These are phyloP conservation scores for Sciaenops ocellatus DNA, from an alignment of 2,797 vertebrate species.

Conservation along the genomic window DNA sequence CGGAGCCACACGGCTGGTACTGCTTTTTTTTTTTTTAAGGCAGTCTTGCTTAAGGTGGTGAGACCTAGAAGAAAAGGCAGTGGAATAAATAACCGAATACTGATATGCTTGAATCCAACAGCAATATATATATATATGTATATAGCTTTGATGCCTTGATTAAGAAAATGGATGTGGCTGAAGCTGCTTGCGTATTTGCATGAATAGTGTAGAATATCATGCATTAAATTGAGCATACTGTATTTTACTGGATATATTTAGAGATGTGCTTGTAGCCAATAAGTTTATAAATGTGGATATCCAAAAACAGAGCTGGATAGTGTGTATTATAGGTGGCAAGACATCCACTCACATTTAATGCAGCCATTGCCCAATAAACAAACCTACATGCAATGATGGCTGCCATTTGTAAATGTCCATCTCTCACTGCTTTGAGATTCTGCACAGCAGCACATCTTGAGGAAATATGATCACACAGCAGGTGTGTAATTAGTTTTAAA, in stretches of 20 bases:
- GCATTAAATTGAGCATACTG: not conserved
- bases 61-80: conserved; percentile 25
- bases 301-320: not conserved
- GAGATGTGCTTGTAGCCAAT: not conserved
- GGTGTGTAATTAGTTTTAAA: not conserved
- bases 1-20: conserved; percentile 54
- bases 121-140: no score
- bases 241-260: not conserved
- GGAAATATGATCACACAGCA: not conserved
- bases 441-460: not conserved
- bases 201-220: not conserved
- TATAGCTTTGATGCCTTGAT: not conserved
- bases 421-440: not conserved
- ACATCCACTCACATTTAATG: no score
- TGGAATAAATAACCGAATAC: not conserved
- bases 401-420: not conserved
- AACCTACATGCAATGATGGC: not conserved
- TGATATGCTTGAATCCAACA: not conserved
- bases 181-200: not conserved
- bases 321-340: not conserved
- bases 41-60: conserved; percentile 66
- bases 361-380: no score
- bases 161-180: not conserved
- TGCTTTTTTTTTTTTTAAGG: conserved; percentile 68
- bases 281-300: not conserved